Evolutionary conservation across 2,797 vertebrate genomes (phyloP).

Genomic region (Xerus rutilus): DNA sequence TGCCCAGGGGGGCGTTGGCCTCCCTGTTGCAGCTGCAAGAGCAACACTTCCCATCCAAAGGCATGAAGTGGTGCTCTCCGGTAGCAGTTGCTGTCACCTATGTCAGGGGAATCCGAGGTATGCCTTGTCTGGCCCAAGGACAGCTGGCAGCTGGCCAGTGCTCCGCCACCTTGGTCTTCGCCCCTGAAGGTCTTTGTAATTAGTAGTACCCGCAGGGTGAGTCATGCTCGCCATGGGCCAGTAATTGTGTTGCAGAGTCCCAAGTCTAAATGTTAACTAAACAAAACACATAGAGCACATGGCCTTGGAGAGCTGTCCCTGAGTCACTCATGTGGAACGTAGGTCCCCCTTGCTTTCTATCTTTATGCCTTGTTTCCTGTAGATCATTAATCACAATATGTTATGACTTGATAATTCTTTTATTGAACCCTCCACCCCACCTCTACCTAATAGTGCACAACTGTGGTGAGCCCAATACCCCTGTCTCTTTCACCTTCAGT

Average conservation of each 20-base stretch:
- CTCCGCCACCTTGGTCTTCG: conserved; percentile 51
- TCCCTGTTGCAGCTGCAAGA: not conserved
- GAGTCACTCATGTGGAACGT: not conserved
- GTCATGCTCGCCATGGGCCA: conserved; percentile 15
- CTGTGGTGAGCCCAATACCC: not conserved
- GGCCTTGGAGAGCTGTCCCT: not conserved
- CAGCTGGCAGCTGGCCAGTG: conserved; percentile 1
- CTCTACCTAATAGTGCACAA: not conserved
- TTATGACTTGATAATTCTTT: not conserved
- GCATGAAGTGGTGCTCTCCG: not conserved
- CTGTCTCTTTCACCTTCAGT: not conserved
- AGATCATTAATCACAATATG: not conserved
- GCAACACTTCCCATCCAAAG: not conserved
- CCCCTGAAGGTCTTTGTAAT: not conserved
- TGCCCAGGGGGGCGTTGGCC: not conserved
- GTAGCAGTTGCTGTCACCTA: not conserved
- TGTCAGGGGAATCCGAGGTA: not conserved
- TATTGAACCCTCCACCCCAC: not conserved
- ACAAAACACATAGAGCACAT: not conserved
- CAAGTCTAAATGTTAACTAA: conserved; percentile 6
- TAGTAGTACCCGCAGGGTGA: not conserved
- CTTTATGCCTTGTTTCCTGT: conserved; percentile 5
- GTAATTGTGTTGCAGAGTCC: not conserved
- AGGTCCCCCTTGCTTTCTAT: not conserved
- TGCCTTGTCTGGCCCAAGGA: not conserved